These are phyloP conservation scores for Tolmerus cingulatus DNA, from an alignment of 2,888 invertebrate genomes.

Conservation along the genomic window DNA sequence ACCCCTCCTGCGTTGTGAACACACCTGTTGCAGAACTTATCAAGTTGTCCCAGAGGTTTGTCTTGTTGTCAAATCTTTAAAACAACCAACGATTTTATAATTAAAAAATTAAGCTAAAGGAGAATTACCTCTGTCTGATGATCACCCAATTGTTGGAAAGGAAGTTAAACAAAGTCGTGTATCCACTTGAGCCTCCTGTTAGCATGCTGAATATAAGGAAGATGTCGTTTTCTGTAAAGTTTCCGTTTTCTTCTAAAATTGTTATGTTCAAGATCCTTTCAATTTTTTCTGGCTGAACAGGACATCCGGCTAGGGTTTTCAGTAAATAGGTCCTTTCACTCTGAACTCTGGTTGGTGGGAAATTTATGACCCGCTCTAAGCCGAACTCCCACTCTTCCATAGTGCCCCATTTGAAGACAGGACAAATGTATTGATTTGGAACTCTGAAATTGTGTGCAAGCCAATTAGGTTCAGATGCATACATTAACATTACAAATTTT, in stretches of 20 bases:
- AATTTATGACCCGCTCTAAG: constrained; percentile 76
- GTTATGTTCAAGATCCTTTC: constrained; percentile 73
- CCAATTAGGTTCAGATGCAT: background rate
- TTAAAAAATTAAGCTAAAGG: background rate
- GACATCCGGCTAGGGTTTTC: constrained; percentile 81
- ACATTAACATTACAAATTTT: background rate
- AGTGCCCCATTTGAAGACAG: constrained; percentile 83
- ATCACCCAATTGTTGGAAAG: constrained; percentile 74
- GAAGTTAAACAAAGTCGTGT: constrained; percentile 76
- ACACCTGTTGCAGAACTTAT: constrained; percentile 77
- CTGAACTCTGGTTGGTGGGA: constrained; percentile 74
- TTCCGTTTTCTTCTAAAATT: constrained; percentile 73
- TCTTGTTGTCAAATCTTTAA: constrained; percentile 72
- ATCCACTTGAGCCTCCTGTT: constrained; percentile 74
- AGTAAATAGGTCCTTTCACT: constrained; percentile 80
- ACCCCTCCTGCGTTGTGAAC: constrained; percentile 78
- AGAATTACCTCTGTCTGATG: constrained; percentile 69
- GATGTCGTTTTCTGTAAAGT: constrained; percentile 79
- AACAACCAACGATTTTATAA: background rate
- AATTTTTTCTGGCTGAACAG: constrained; percentile 75
- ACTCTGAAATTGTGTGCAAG: constrained; percentile 66
- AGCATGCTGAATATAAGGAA: constrained; percentile 79
- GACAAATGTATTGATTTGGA: constrained; percentile 78
- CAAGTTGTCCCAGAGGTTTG: constrained; percentile 79
- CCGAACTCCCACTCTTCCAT: constrained; percentile 85